Percentiles rank a stretch among this genome's conserved stretches.
Conservation (phyloP, 2,113 vertebrate species). For the Notothenia coriiceps region DNA sequence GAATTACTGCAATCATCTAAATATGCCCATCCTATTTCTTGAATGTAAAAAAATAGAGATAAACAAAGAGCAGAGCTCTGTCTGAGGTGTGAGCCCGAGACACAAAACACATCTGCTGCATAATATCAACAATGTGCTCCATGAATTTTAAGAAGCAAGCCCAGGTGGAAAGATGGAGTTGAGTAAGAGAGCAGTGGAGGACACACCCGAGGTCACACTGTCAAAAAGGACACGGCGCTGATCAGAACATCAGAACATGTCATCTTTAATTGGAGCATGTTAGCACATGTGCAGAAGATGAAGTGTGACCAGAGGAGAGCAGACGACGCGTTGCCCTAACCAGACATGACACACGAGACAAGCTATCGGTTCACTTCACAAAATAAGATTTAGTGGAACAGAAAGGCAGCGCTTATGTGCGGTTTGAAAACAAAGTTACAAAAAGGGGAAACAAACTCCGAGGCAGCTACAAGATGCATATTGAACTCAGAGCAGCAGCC, state of each 20-base stretch:
- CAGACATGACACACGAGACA: slow-evolving; percentile 29
- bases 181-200: background rate
- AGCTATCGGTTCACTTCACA: slow-evolving; percentile 1
- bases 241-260: slow-evolving; percentile 42
- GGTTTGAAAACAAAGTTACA: slow-evolving; percentile 43
- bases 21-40: slow-evolving; percentile 26
- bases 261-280: slow-evolving; percentile 60
- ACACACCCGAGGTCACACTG: slow-evolving; percentile 32
- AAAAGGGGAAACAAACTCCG: slow-evolving; percentile 19
- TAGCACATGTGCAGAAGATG: slow-evolving; percentile 31
- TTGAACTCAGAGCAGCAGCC: slow-evolving; percentile 39
- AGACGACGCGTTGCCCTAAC: slow-evolving; percentile 12
- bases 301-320: slow-evolving; percentile 44
- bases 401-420: slow-evolving; percentile 27
- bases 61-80: background rate
- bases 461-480: slow-evolving; percentile 43
- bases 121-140: slow-evolving; percentile 21
- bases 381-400: slow-evolving; percentile 25
- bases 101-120: slow-evolving; percentile 7
- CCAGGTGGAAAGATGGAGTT: background rate
- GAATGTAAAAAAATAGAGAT: slow-evolving; percentile 25
- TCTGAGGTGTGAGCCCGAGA: slow-evolving; percentile 24
- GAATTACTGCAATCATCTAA: slow-evolving; percentile 35
- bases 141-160: slow-evolving; percentile 23
- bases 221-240: slow-evolving; percentile 8